Evolutionary conservation across 2,797 vertebrate genomes (phyloP).

Genomic region (Triplophysa bombifrons): DNA sequence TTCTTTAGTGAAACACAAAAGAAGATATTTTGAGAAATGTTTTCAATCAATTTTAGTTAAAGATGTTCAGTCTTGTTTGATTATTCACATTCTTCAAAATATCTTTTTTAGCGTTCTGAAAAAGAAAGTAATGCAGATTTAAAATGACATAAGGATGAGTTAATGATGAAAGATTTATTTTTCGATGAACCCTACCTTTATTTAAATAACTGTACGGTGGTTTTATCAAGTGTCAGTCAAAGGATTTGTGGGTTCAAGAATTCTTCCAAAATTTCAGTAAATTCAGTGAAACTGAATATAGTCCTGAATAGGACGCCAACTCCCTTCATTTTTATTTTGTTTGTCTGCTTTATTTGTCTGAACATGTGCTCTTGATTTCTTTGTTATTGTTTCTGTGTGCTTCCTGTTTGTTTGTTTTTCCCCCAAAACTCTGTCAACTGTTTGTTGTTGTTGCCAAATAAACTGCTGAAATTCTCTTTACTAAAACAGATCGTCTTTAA

Average conservation of each 20-base stretch:
- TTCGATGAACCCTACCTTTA: no score
- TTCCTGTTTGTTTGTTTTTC: conserved; percentile 5
- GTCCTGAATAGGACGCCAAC: not conserved
- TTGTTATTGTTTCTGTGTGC: conserved; percentile 11
- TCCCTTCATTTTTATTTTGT: not conserved
- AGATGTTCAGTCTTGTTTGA: no score
- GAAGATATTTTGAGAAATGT: no score
- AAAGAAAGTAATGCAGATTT: no score
- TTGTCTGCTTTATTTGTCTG: not conserved
- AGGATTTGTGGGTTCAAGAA: not conserved
- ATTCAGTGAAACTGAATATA: not conserved
- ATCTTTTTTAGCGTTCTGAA: no score
- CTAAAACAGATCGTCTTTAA: conserved; percentile 1
- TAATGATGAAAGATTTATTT: no score
- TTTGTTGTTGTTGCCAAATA: conserved; percentile 18
- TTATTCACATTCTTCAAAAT: no score
- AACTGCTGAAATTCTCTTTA: not conserved
- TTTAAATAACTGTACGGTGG: no score
- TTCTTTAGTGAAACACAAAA: no score
- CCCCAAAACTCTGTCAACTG: not conserved
- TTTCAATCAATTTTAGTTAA: no score
- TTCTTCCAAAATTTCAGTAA: not conserved
- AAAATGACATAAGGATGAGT: no score
- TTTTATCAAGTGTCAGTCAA: not conserved
- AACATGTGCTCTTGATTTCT: no score